Evolutionary conservation across 2,113 vertebrate genomes (phyloP).

Genomic region (Epinephelus fuscoguttatus): DNA sequence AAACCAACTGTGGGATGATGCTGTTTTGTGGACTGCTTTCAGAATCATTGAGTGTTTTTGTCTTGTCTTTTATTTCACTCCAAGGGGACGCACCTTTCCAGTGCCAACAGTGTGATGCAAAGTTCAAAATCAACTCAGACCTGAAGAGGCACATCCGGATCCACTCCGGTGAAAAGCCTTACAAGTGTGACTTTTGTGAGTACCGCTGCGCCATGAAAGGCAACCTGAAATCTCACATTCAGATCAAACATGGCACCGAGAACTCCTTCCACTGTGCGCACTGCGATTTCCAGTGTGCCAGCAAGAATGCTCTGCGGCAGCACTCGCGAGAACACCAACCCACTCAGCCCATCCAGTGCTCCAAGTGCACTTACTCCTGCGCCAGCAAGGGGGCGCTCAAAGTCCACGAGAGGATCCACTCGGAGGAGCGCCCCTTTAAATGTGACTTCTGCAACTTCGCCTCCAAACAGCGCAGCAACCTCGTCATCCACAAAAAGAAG

Average conservation of each 20-base stretch:
- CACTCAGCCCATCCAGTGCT: slow-evolving; percentile 90
- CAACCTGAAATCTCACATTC: slow-evolving; percentile 96
- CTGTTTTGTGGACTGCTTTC: background rate
- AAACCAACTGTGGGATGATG: background rate
- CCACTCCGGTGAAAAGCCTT: slow-evolving; percentile 98
- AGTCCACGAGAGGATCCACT: slow-evolving; percentile 93
- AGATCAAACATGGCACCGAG: slow-evolving; percentile 92
- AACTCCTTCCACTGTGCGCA: slow-evolving; percentile 89
- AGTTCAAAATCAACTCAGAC: slow-evolving; percentile 99
- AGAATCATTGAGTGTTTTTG: background rate
- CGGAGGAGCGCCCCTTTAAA: slow-evolving; percentile 93
- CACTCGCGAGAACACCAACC: slow-evolving; percentile 92
- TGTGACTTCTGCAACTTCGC: slow-evolving; percentile 92
- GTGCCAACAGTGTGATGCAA: slow-evolving; percentile 94
- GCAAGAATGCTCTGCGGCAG: slow-evolving; percentile 91
- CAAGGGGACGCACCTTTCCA: slow-evolving; percentile 91
- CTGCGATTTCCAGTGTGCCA: slow-evolving; percentile 93
- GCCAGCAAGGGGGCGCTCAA: slow-evolving; percentile 94
- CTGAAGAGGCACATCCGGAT: slow-evolving; percentile 96
- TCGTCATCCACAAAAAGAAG: slow-evolving; percentile 93
- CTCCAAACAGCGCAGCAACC: slow-evolving; percentile 96
- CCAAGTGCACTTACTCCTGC: slow-evolving; percentile 94
- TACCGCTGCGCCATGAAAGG: slow-evolving; percentile 99
- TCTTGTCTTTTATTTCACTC: background rate
- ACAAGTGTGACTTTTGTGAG: slow-evolving; percentile 95